phyloP scores from a whole-genome alignment of 2,888 invertebrate genomes.

The Bhutanitis thaidina region DNA sequence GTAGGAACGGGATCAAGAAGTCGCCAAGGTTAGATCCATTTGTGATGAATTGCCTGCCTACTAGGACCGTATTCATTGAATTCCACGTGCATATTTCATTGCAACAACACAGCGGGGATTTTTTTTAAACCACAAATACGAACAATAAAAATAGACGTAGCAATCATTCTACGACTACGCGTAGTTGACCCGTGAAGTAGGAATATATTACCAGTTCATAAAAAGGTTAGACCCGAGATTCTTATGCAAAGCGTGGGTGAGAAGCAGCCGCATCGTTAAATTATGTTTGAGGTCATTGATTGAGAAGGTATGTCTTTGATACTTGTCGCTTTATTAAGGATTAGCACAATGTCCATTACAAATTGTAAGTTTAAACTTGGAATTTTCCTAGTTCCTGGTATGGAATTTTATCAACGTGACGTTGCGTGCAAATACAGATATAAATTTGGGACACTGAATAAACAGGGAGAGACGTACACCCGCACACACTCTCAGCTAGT shows the following conservation, averaged over 20 bases:
- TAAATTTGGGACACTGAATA: slow-evolving; percentile 40
- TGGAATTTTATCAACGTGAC: slow-evolving; percentile 31
- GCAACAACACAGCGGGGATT: slow-evolving; percentile 1
- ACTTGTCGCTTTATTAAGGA: slow-evolving; percentile 29
- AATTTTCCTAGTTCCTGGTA: slow-evolving; percentile 25
- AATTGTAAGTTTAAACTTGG: slow-evolving; percentile 32
- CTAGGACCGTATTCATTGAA: slow-evolving; percentile 34
- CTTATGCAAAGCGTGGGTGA: slow-evolving; percentile 58
- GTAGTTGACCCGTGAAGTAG: slow-evolving; percentile 40
- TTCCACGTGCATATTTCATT: slow-evolving; percentile 17
- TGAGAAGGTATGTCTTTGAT: slow-evolving; percentile 45
- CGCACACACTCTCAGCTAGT: too few species aligned
- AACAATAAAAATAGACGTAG: slow-evolving; percentile 32
- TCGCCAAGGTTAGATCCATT: slow-evolving; percentile 74
- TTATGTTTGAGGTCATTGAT: slow-evolving; percentile 67
- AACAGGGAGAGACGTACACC: slow-evolving; percentile 31
- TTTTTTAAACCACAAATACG: slow-evolving; percentile 15
- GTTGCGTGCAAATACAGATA: slow-evolving; percentile 31
- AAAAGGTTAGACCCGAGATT: slow-evolving; percentile 46
- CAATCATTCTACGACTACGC: slow-evolving; percentile 32
- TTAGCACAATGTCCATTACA: slow-evolving; percentile 38
- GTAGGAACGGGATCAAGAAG: slow-evolving; percentile 71
- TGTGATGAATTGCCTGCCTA: slow-evolving; percentile 63
- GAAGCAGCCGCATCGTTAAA: slow-evolving; percentile 59
- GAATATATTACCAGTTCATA: slow-evolving; percentile 41